Percentiles rank a stretch among this genome's conserved stretches.
Conservation (phyloP, 1,140 invertebrate species). For the Lucilia sericata region DNA sequence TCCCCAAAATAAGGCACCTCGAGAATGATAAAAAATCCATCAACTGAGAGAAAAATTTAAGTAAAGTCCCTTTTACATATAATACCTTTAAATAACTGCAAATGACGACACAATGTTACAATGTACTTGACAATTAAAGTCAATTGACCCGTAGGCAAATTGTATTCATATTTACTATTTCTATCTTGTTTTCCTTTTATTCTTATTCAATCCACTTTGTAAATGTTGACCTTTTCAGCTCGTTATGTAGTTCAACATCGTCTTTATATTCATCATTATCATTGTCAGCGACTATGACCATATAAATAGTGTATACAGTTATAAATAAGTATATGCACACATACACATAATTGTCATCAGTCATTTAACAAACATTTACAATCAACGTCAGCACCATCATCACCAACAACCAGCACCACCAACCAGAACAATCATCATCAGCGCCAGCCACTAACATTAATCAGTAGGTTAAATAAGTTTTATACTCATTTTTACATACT, state of each 20-base stretch:
- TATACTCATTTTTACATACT: background rate
- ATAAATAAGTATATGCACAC: too few species aligned
- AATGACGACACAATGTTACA: background rate
- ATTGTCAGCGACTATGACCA: background rate
- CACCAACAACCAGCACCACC: background rate
- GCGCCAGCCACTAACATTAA: background rate
- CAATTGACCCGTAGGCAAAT: constrained; percentile 34
- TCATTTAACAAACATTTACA: background rate
- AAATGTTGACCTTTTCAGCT: constrained; percentile 32
- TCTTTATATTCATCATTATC: background rate
- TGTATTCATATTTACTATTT: background rate
- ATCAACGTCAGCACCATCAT: background rate
- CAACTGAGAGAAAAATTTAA: too few species aligned
- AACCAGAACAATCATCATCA: background rate
- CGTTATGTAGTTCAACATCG: background rate
- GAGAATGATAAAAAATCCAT: too few species aligned
- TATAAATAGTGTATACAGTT: too few species aligned
- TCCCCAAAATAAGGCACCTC: too few species aligned
- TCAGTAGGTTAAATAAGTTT: background rate
- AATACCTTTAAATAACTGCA: background rate
- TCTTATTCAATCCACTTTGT: background rate
- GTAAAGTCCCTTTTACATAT: too few species aligned
- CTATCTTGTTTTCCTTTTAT: background rate
- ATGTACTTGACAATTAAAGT: constrained; percentile 26
- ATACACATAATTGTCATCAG: background rate